Percentiles rank a stretch among this genome's conserved stretches.
Evolutionary conservation across 2,888 invertebrate genomes (phyloP).

Genomic region (Unio pictorum): DNA sequence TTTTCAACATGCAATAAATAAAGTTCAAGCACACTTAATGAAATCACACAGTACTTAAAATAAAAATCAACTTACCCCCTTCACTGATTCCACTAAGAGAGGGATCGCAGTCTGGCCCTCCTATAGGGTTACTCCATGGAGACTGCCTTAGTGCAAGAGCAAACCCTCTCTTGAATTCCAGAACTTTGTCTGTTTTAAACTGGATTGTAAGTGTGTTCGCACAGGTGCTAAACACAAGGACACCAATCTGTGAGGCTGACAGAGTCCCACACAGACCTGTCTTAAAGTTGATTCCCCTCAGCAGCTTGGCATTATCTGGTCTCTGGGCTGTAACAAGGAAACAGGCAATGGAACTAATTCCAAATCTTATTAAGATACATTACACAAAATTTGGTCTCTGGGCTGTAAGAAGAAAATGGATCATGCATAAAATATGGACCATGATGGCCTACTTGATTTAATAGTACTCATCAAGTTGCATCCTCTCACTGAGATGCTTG

Average conservation of each 20-base stretch:
- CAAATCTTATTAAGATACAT: too few species aligned
- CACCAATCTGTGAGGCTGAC: constrained; percentile 20
- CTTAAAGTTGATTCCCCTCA: constrained; percentile 28
- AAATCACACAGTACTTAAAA: too few species aligned
- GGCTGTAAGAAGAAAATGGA: too few species aligned
- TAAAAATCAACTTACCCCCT: constrained; percentile 16
- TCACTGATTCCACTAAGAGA: constrained; percentile 25
- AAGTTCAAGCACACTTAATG: too few species aligned
- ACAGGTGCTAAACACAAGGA: constrained; percentile 24
- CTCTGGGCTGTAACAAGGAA: constrained; percentile 25
- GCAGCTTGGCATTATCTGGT: constrained; percentile 32
- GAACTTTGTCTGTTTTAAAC: constrained; percentile 23
- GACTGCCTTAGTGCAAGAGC: constrained; percentile 22
- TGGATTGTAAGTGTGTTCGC: constrained; percentile 32
- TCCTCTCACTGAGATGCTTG: too few species aligned
- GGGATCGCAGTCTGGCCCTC: constrained; percentile 36
- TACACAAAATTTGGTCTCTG: too few species aligned
- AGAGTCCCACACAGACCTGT: constrained; percentile 35
- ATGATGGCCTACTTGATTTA: too few species aligned
- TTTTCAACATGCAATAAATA: too few species aligned
- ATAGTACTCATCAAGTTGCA: too few species aligned
- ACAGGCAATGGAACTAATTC: too few species aligned
- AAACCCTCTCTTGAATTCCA: constrained; percentile 17
- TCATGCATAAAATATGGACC: too few species aligned
- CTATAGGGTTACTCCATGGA: constrained; percentile 32